Evolutionary conservation across 2,888 invertebrate species (phyloP).

Genomic region (Drosophila sordidula): DNA sequence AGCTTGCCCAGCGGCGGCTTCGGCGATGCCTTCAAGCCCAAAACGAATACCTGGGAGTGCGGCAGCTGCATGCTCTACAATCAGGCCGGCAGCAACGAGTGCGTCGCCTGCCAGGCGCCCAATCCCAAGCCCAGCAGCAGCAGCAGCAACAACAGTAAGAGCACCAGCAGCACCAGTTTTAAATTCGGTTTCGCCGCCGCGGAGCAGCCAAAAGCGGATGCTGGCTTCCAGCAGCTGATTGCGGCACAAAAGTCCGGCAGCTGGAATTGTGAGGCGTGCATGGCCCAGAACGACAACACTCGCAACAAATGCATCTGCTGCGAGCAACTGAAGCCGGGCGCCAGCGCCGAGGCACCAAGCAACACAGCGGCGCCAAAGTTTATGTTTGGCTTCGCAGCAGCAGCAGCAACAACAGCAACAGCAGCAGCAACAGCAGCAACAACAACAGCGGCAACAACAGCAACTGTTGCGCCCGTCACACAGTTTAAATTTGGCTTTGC

Average conservation of each 20-base stretch:
- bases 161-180: slow-evolving; percentile 27
- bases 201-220: slow-evolving; percentile 57
- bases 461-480: slow-evolving; percentile 4
- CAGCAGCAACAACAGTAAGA: slow-evolving; percentile 2
- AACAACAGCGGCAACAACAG: slow-evolving; percentile 13
- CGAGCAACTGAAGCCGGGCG: slow-evolving; percentile 86
- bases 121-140: slow-evolving; percentile 79
- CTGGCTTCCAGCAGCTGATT: slow-evolving; percentile 83
- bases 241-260: slow-evolving; percentile 82
- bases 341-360: slow-evolving; percentile 34
- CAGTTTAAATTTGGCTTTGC: slow-evolving; percentile 27
- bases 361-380: slow-evolving; percentile 70
- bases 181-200: slow-evolving; percentile 55
- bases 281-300: slow-evolving; percentile 86
- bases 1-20: slow-evolving; percentile 56
- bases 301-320: slow-evolving; percentile 87
- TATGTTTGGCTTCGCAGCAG: slow-evolving; percentile 80
- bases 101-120: slow-evolving; percentile 86
- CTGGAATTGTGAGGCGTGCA: slow-evolving; percentile 88
- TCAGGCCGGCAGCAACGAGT: slow-evolving; percentile 84
- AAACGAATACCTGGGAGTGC: slow-evolving; percentile 87
- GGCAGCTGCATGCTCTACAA: slow-evolving; percentile 87
- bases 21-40: slow-evolving; percentile 86
- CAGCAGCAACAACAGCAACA: slow-evolving; percentile 8
- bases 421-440: slow-evolving; percentile 15